A percentile compares a stretch with the other conserved stretches of the same genome.
Conservation (phyloP, 2,797 vertebrate genomes). For the Vireo griseus region DNA sequence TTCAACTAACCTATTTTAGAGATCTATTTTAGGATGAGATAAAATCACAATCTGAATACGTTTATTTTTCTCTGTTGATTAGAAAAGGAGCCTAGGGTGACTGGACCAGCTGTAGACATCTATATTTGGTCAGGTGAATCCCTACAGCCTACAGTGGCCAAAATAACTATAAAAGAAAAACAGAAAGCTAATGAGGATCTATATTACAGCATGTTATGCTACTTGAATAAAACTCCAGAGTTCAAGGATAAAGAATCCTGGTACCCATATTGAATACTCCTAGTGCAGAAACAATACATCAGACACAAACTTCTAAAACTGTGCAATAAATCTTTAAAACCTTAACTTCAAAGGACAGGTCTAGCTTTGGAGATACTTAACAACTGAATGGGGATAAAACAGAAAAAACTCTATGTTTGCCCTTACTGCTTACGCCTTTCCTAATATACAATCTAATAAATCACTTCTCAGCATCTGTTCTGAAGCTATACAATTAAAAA, state of each 20-base stretch:
- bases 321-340: neutral
- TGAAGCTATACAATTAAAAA: neutral
- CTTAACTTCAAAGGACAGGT: neutral
- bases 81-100: neutral
- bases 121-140: constrained; percentile 62
- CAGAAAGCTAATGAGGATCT: neutral
- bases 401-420: neutral
- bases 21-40: constrained; percentile 28
- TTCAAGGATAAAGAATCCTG: neutral
- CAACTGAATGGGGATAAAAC: neutral
- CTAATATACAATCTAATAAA: neutral
- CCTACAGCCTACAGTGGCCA: neutral
- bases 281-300: neutral
- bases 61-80: constrained; percentile 43
- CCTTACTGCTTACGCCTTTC: neutral
- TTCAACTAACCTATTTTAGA: constrained; percentile 2
- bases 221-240: neutral
- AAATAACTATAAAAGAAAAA: constrained; percentile 1
- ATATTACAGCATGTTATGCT: neutral
- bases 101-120: constrained; percentile 19
- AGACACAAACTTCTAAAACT: neutral
- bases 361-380: neutral
- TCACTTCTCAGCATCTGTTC: neutral
- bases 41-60: neutral
- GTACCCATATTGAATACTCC: neutral